These are phyloP conservation scores for Drosophila anomelani DNA, from an alignment of 2,888 invertebrate species.

Conservation along the genomic window DNA sequence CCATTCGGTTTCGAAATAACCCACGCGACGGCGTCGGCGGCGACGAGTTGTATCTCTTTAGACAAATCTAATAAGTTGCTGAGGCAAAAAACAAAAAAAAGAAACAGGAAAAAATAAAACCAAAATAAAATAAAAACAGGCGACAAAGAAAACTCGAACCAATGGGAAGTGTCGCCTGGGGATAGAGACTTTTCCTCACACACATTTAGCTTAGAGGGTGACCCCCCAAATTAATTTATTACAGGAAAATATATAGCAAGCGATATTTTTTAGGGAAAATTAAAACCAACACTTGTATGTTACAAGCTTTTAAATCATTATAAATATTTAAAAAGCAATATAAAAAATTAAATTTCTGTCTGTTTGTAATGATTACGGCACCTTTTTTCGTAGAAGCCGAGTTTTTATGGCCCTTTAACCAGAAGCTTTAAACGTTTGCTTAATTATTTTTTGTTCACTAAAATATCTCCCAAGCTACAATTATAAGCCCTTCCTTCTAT, in stretches of 20 bases:
- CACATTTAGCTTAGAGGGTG: slow-evolving; percentile 34
- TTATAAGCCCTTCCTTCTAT: neutral
- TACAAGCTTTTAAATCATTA: neutral
- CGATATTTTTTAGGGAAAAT: neutral
- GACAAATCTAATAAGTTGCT: slow-evolving; percentile 24
- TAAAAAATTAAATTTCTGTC: neutral
- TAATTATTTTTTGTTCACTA: neutral
- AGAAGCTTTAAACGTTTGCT: neutral
- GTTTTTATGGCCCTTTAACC: neutral
- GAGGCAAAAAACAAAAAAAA: neutral
- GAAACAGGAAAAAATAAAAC: slow-evolving; percentile 5
- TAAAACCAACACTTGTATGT: neutral
- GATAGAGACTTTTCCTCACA: slow-evolving; percentile 40
- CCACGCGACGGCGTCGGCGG: slow-evolving; percentile 37
- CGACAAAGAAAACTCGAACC: slow-evolving; percentile 15
- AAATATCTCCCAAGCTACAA: neutral
- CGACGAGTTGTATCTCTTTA: slow-evolving; percentile 13
- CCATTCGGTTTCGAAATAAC: slow-evolving; percentile 45
- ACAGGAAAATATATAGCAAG: neutral
- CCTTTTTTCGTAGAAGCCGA: neutral
- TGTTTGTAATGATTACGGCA: neutral
- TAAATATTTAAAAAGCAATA: neutral
- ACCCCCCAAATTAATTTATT: neutral
- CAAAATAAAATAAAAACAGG: slow-evolving; percentile 2
- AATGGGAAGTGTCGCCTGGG: slow-evolving; percentile 49